Evolutionary conservation across 2,113 vertebrate genomes (phyloP).

Genomic region (pig (Sus scrofa)): DNA sequence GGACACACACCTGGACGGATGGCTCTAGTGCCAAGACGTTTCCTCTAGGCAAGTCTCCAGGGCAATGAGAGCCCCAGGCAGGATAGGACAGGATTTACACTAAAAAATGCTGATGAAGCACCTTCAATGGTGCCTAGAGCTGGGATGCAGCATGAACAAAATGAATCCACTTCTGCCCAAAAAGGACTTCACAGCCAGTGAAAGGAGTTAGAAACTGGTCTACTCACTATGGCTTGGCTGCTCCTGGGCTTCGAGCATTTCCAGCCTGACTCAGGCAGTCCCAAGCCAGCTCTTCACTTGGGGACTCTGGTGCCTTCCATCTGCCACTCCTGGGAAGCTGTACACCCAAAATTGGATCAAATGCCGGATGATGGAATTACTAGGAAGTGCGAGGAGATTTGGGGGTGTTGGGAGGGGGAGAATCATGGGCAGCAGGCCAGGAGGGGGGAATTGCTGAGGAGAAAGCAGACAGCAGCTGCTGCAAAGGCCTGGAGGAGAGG

Average conservation of each 20-base stretch:
- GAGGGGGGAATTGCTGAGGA: background rate
- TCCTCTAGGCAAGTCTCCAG: background rate
- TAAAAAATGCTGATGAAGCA: background rate
- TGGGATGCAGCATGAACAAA: background rate
- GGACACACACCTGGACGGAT: background rate
- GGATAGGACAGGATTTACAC: accelerated
- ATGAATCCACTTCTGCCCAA: background rate
- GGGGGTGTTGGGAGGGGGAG: background rate
- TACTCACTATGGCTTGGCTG: background rate
- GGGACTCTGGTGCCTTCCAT: conserved; percentile 5
- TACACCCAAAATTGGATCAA: conserved; percentile 55
- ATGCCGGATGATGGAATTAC: conserved; percentile 63
- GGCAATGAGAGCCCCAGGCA: background rate
- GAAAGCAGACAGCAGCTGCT: background rate
- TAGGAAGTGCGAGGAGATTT: conserved; percentile 3
- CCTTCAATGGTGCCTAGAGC: background rate
- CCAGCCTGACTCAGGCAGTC: accelerated
- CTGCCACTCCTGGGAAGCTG: conserved; percentile 18
- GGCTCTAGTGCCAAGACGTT: background rate
- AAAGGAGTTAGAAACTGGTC: accelerated
- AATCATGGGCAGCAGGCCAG: background rate
- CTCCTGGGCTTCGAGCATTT: background rate
- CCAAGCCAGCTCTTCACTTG: background rate
- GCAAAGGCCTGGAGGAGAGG: background rate
- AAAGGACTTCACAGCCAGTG: accelerated